Conservation (phyloP, 2,797 vertebrate species). For the Oophaga sylvatica region DNA sequence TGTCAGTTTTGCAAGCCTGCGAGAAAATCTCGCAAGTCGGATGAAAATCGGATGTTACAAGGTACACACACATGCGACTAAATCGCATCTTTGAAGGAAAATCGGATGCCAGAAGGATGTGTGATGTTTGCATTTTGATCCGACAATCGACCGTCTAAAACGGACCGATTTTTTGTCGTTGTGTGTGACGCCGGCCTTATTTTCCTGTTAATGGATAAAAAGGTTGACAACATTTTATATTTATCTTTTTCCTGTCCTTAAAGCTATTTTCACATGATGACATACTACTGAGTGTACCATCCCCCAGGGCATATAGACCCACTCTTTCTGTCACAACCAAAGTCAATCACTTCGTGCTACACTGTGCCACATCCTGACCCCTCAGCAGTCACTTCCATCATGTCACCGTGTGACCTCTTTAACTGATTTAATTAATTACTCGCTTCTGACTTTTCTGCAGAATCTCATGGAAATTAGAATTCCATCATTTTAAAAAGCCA, state of each 20-base stretch:
- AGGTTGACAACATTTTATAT: neutral
- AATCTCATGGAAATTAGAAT: slow-evolving; percentile 16
- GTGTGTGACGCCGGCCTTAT: too few species aligned
- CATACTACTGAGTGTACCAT: neutral
- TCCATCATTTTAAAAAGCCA: slow-evolving; percentile 31
- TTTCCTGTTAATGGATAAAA: slow-evolving; percentile 9
- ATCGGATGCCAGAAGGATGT: too few species aligned
- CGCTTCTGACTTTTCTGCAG: slow-evolving; percentile 12
- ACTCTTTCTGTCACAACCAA: neutral
- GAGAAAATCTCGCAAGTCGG: too few species aligned
- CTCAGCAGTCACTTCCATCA: slow-evolving; percentile 10
- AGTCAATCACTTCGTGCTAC: slow-evolving; percentile 13
- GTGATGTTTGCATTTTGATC: too few species aligned
- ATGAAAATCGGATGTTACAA: too few species aligned
- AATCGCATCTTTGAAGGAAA: too few species aligned
- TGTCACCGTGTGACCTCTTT: slow-evolving; percentile 13
- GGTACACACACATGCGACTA: too few species aligned
- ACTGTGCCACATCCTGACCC: neutral
- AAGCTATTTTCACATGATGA: neutral
- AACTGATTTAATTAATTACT: slow-evolving; percentile 30
- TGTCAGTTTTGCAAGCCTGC: too few species aligned
- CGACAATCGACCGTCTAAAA: too few species aligned
- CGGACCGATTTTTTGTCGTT: too few species aligned
- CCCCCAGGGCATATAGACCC: slow-evolving; percentile 2
- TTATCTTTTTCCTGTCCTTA: slow-evolving; percentile 2